Evolutionary conservation across 2,797 vertebrate species (phyloP).

Genomic region (Avahi laniger): DNA sequence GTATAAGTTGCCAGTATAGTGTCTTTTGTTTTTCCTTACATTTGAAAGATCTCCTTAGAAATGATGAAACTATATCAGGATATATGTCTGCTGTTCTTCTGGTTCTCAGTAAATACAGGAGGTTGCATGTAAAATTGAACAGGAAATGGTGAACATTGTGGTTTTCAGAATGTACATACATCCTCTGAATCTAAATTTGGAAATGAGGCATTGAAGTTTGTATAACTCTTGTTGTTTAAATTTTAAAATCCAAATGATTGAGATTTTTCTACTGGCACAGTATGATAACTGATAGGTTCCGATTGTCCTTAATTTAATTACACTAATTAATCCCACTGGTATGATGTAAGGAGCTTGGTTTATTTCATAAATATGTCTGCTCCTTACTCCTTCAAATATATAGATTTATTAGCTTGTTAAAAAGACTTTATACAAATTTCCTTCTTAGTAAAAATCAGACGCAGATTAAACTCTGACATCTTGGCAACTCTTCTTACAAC

Average conservation of each 20-base stretch:
- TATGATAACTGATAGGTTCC: neutral
- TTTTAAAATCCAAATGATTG: constrained; percentile 3
- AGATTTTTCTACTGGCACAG: neutral
- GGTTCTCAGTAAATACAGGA: neutral
- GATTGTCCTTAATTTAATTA: neutral
- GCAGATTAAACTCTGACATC: neutral
- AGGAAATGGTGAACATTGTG: neutral
- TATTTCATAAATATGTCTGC: neutral
- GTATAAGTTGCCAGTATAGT: neutral
- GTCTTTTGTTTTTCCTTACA: neutral
- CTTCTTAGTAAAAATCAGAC: neutral
- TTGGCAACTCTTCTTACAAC: neutral
- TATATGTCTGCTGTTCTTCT: neutral
- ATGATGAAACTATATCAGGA: neutral
- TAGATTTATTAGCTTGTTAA: neutral
- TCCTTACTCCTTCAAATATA: neutral
- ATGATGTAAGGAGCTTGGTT: neutral
- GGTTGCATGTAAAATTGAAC: neutral
- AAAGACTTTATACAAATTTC: neutral
- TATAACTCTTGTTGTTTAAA: constrained; percentile 18
- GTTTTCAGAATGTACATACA: neutral
- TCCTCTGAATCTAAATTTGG: constrained; percentile 4
- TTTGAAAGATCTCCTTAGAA: constrained; percentile 10
- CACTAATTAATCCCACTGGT: neutral
- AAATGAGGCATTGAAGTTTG: neutral